Evolutionary conservation across 2,888 invertebrate genomes (phyloP), one percentile per base, ranked within the genome.

Genomic region (Melanotus villosus): DNA sequence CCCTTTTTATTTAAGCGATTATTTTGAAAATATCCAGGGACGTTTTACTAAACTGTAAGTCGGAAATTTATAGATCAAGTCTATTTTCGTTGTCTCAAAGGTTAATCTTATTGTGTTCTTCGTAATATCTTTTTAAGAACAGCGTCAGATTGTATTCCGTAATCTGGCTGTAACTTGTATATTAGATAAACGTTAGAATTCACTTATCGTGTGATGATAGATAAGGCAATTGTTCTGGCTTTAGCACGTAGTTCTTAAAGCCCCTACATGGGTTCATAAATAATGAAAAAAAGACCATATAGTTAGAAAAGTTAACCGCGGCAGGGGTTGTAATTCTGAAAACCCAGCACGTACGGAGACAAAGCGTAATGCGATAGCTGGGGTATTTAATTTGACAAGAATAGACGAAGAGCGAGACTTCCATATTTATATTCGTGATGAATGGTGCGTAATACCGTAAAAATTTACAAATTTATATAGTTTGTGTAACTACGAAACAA

Each of bases 301-400:
- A 52, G 52, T 32, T 52, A 52, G 32, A 52, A 52, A 52, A 52
- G 52, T 52, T 52, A 52, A 52, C 52, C 52, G 16, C 52, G 26
- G 32, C 26, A 52, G 52, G 52, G 32, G 32, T 23, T 52, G 16
- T 19, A 52, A 52, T 52, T 52, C 12, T 52, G 32, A 52, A 52
- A 52, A 32, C 52, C 52, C 18, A 52, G 30, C 52, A 52, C 52
- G 52, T 52, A 52, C 32, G 32, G 32, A 52, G 52, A 32, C 52
- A 52, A 52, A 23, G 52, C 52, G 52, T 52, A 52, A 52, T 52
- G 32, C 52, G 52, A 52, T 52, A 52, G 52, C 52, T 9, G 52
- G 52, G 32, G 52, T 18, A 52, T 52, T 52, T 52, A 52, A 52
- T 52, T 52, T 52, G 52, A 32, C 52, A 52, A 32, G 52, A 32